Conservation (phyloP, 2,113 vertebrate species). For the Acanthisitta chloris region DNA sequence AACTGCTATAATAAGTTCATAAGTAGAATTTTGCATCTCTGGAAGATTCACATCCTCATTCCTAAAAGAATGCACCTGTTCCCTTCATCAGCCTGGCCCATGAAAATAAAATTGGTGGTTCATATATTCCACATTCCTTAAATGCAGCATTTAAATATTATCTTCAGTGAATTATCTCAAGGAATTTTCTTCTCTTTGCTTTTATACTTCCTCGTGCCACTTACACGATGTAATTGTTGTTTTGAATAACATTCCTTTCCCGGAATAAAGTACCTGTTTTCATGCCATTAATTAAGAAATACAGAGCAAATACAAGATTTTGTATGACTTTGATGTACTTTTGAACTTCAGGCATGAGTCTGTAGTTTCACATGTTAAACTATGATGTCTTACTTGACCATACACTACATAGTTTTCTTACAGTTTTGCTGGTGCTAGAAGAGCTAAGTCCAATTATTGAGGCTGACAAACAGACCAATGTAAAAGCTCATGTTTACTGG, state of each 20-base stretch:
- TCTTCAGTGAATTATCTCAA: slow-evolving; percentile 41
- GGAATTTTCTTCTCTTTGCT: slow-evolving; percentile 56
- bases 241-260: slow-evolving; percentile 49
- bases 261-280: slow-evolving; percentile 12
- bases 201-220: slow-evolving; percentile 33
- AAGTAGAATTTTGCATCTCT: neutral
- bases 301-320: slow-evolving; percentile 2
- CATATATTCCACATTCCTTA: slow-evolving; percentile 17
- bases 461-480: neutral
- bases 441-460: neutral
- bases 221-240: slow-evolving; percentile 15
- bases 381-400: neutral
- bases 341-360: neutral
- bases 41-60: neutral
- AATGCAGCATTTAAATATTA: slow-evolving; percentile 33
- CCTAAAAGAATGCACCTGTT: slow-evolving; percentile 53
- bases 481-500: neutral
- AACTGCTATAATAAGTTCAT: neutral
- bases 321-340: neutral
- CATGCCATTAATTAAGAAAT: slow-evolving; percentile 3
- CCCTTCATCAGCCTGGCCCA: neutral
- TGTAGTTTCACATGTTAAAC: neutral
- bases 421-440: slow-evolving; percentile 15
- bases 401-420: neutral
- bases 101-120: slow-evolving; percentile 17